Percentiles rank a stretch among this genome's conserved stretches.
Conservation (phyloP, 2,113 vertebrate species). For the Anguilla rostrata region DNA sequence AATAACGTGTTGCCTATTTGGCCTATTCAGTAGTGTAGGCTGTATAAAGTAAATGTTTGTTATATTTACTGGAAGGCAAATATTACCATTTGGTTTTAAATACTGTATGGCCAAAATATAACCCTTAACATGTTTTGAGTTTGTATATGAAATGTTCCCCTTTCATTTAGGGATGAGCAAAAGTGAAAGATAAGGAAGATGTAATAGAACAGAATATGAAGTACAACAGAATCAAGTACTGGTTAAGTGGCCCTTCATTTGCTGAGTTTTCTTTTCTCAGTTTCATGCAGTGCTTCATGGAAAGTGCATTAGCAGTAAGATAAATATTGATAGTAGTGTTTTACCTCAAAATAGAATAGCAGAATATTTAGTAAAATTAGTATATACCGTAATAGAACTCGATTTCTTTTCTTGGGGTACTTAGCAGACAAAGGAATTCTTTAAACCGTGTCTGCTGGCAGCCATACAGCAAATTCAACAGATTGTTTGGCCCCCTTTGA, state of each 20-base stretch:
- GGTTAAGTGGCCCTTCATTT: no score
- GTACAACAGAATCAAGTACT: no score
- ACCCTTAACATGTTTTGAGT: neutral
- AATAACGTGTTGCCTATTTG: no score
- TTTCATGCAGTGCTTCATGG: no score
- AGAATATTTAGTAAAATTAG: neutral
- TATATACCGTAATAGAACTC: neutral
- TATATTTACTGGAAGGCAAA: neutral
- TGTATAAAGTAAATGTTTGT: neutral
- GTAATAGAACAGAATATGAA: neutral
- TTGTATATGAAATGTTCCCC: neutral
- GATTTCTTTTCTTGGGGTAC: neutral
- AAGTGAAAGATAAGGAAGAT: neutral
- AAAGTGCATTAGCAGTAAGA: no score
- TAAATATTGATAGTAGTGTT: no score
- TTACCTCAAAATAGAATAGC: neutral
- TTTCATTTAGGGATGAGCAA: neutral
- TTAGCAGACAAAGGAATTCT: constrained; percentile 22
- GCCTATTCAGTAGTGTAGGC: no score
- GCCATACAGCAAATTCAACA: constrained; percentile 10
- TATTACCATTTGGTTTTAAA: neutral
- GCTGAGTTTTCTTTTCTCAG: no score
- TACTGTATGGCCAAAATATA: neutral
- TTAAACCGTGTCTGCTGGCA: constrained; percentile 1
- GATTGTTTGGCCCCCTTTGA: constrained; percentile 10